These are phyloP conservation scores for Chroicocephalus ridibundus DNA, from an alignment of 2,113 vertebrate species.

Conservation along the genomic window DNA sequence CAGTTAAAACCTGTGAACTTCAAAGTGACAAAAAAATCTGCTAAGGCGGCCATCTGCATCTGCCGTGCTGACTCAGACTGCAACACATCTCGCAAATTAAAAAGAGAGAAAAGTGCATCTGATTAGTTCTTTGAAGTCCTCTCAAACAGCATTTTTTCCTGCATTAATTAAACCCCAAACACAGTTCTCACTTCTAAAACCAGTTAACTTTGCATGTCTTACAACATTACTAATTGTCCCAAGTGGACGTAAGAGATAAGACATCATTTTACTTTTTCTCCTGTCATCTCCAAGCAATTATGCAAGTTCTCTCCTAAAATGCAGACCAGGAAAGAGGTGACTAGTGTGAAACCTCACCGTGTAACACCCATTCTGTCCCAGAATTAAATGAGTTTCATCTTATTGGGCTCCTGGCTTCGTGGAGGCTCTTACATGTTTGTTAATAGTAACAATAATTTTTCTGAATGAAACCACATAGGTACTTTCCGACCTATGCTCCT, in stretches of 20 bases:
- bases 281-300: background rate
- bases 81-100: background rate
- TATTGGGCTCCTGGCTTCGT: background rate
- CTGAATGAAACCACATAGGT: background rate
- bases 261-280: background rate
- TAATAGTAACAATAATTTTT: background rate
- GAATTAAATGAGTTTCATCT: background rate
- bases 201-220: background rate
- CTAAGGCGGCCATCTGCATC: background rate
- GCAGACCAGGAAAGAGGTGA: accelerated
- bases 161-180: background rate
- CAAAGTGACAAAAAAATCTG: background rate
- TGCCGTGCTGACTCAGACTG: background rate
- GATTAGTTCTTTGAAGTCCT: background rate
- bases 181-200: background rate
- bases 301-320: background rate
- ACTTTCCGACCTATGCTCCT: background rate
- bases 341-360: background rate
- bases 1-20: background rate
- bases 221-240: background rate
- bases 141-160: background rate
- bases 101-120: background rate
- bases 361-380: background rate
- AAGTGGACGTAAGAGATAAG: background rate
- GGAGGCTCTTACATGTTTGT: background rate